Evolutionary conservation across 2,888 invertebrate genomes (phyloP).

Genomic region (Stenotaenia linearis): DNA sequence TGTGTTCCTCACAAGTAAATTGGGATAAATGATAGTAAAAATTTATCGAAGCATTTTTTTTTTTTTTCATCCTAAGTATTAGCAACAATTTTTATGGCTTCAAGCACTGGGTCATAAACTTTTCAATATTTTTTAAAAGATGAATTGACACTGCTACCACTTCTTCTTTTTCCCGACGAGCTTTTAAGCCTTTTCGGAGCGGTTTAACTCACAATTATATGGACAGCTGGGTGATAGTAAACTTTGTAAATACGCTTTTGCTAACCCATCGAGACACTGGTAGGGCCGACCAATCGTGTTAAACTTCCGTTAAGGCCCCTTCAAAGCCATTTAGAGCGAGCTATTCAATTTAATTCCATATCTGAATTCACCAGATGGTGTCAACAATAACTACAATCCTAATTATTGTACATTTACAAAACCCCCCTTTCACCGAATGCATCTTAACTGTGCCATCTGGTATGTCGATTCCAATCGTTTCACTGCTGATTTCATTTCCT

Average conservation of each 20-base stretch:
- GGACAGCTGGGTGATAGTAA: not conserved
- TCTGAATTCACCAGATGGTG: not conserved
- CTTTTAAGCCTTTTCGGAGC: not conserved
- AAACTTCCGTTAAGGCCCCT: not conserved
- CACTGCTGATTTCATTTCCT: not conserved
- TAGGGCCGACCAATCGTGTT: not conserved
- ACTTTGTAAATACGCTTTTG: not conserved
- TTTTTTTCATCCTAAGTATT: not conserved
- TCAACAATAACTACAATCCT: slow-evolving; percentile 19
- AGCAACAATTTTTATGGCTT: slow-evolving; percentile 11
- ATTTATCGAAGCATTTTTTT: slow-evolving; percentile 21
- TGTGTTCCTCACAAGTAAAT: not conserved
- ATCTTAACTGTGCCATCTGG: not conserved
- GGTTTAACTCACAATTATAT: not conserved
- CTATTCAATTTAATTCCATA: slow-evolving; percentile 17
- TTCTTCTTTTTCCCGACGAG: not conserved
- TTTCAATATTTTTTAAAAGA: slow-evolving; percentile 17
- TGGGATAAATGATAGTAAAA: slow-evolving; percentile 7
- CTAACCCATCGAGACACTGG: not conserved
- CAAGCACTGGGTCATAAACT: slow-evolving; percentile 10
- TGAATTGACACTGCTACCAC: not conserved
- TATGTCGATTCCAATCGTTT: not conserved
- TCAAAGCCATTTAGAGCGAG: not conserved
- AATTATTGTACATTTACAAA: slow-evolving; percentile 18
- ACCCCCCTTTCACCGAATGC: not conserved